Base-by-base conservation (phyloP, 2,113 vertebrate genomes). In the Acrocephalus arundinaceus region DNA sequence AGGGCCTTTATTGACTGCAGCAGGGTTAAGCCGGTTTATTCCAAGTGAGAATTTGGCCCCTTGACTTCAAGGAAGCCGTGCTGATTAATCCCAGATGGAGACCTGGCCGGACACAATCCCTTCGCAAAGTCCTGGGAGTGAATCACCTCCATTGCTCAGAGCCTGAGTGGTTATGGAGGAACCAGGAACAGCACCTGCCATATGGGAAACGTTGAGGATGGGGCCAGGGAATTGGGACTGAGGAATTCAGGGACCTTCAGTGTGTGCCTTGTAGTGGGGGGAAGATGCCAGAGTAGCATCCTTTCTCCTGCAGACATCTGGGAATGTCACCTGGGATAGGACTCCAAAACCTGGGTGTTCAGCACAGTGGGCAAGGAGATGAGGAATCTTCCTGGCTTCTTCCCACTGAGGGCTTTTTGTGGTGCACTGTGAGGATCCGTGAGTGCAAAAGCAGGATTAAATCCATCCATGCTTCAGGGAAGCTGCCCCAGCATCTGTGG, bases 21-120 rank as follows among this genome's bases (percentile, higher is more conserved):
- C 11, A 45, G 57, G 91, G 75, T 74, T 83, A 77, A 65, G 13
- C 72, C 0, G 7, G 68, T 91, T 96, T 71, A 95, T 90, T 90
- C 93, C 79, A 35, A 88, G 93, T 86, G 75, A 91, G 93, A 95
- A 90, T 96, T 95, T 75, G 82, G 67, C 59, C 94, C 94, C 68
- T 93, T 91, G 85, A 84, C 85, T 93, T 95, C 78, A 85, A 46
- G 63, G 89, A 87, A 87, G 74, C 46, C 8, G 17, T 51, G 63
- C 10, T 91, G 89, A 94, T 94, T 62, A 74, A 84, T 91, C 85
- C 88, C 90, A 96, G 85, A 57, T 86, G 93, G 76, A 80, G 61
- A 85, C 52, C 79, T 74, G 85, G 74, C 66, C 12, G 55, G 66
- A 71, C 62, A 35, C 67, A 87, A 91, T 46, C 63, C 25, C 49